phyloP scores from a whole-genome alignment of 2,797 vertebrate species.

The Ataeniobius toweri region DNA sequence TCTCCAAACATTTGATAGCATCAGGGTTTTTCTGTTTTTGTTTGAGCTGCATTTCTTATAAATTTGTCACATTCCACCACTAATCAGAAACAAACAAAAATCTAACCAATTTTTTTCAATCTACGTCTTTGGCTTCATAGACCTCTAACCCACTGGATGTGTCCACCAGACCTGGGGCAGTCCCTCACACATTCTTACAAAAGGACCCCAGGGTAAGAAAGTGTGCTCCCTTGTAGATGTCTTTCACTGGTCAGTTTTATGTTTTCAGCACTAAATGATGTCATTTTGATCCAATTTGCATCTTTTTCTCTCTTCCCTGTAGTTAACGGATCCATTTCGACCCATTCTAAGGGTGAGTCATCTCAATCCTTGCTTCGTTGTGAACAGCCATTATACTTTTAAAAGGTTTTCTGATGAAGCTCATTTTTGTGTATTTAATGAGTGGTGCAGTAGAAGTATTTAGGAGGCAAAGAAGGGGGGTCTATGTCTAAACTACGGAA shows the following conservation, averaged over 20 bases:
- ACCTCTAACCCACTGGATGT: constrained; percentile 96
- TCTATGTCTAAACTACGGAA: not conserved
- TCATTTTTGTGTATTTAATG: constrained; percentile 57
- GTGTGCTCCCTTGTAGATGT: not conserved
- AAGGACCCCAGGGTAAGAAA: constrained; percentile 95
- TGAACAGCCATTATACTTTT: constrained; percentile 39
- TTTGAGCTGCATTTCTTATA: not conserved
- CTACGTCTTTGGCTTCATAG: constrained; percentile 68
- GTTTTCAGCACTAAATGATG: constrained; percentile 7
- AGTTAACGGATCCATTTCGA: constrained; percentile 97
- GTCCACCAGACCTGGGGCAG: constrained; percentile 89
- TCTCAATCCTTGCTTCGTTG: constrained; percentile 54
- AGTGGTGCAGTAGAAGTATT: constrained; percentile 22
- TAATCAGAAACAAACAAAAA: not conserved
- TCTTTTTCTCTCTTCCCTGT: constrained; percentile 42
- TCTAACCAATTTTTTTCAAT: constrained; percentile 9
- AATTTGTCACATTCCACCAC: not conserved
- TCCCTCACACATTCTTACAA: constrained; percentile 94
- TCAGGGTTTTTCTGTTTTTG: not conserved
- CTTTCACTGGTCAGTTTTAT: constrained; percentile 8
- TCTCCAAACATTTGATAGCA: constrained; percentile 4
- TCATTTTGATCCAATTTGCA: constrained; percentile 74
- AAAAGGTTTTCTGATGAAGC: constrained; percentile 48
- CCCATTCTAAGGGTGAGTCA: constrained; percentile 94
- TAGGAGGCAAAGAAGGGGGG: no score